Conservation (phyloP, 2,113 vertebrate genomes). For the Heliornis fulica region DNA sequence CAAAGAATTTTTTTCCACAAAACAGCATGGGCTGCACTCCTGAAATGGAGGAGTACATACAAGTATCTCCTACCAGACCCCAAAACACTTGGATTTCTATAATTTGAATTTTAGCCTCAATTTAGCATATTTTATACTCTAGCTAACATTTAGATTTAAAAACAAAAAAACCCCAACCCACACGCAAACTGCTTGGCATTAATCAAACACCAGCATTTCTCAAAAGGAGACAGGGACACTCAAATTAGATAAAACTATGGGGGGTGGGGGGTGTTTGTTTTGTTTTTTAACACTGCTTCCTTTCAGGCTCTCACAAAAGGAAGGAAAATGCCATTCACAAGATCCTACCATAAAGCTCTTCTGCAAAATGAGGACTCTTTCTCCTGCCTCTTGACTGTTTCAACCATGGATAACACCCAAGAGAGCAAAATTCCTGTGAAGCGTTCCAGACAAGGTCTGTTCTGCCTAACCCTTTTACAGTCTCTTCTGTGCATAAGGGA, state of each 20-base stretch:
- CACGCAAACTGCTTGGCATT: neutral
- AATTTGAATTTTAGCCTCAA: neutral
- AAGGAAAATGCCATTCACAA: neutral
- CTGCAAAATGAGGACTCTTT: neutral
- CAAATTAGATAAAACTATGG: neutral
- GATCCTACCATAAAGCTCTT: neutral
- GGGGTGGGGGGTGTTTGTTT: too few species aligned
- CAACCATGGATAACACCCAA: accelerated
- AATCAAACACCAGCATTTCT: neutral
- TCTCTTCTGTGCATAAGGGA: neutral
- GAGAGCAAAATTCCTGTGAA: too few species aligned
- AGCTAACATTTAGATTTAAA: neutral
- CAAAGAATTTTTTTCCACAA: neutral
- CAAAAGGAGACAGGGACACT: neutral
- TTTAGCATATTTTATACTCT: neutral
- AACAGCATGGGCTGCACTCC: neutral
- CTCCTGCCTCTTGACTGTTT: neutral
- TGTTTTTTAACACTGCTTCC: neutral
- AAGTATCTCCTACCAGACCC: neutral
- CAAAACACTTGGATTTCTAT: neutral
- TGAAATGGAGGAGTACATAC: neutral
- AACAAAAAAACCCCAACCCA: too few species aligned
- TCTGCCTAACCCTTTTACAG: neutral
- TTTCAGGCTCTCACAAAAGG: neutral
- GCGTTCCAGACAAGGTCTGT: neutral